Conservation (phyloP, 1,140 invertebrate species). For the Drosophila mauritiana region DNA sequence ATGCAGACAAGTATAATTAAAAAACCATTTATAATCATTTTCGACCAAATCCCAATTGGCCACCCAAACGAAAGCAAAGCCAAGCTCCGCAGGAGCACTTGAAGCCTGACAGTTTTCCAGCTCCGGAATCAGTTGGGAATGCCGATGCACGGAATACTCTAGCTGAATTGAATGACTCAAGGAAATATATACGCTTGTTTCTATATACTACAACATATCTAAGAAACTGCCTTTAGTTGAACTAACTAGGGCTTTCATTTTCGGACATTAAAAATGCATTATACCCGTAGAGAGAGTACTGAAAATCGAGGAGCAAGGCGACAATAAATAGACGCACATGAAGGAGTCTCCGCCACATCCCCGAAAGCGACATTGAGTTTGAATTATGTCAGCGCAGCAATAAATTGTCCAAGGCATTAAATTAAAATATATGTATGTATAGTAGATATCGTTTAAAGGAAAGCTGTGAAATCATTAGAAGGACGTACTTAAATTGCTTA, state of each 20-base stretch:
- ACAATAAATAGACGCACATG: constrained; percentile 60
- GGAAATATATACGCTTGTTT: too few relatives aligned
- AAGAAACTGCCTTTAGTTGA: too few relatives aligned
- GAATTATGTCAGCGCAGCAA: constrained; percentile 76
- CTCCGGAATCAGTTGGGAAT: neutral
- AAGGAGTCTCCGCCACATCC: constrained; percentile 38
- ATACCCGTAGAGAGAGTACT: neutral
- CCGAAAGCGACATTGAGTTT: constrained; percentile 65
- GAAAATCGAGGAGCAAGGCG: constrained; percentile 15
- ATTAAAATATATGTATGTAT: constrained; percentile 63
- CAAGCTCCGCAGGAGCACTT: constrained; percentile 31
- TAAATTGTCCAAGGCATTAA: constrained; percentile 71
- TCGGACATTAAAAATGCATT: too few relatives aligned
- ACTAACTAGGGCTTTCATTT: too few relatives aligned
- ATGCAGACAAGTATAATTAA: constrained; percentile 69
- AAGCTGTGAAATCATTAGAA: constrained; percentile 1
- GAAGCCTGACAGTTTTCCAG: constrained; percentile 32
- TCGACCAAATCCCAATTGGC: constrained; percentile 51
- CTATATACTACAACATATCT: too few relatives aligned
- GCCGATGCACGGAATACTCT: neutral
- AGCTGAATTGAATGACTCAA: too few relatives aligned
- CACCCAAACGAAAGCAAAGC: constrained; percentile 2
- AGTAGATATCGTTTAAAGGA: constrained; percentile 16
- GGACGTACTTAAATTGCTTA: neutral
- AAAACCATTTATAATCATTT: constrained; percentile 73